phyloP scores from a whole-genome alignment of 2,888 invertebrate genomes.

The Perizoma flavofasciatum region DNA sequence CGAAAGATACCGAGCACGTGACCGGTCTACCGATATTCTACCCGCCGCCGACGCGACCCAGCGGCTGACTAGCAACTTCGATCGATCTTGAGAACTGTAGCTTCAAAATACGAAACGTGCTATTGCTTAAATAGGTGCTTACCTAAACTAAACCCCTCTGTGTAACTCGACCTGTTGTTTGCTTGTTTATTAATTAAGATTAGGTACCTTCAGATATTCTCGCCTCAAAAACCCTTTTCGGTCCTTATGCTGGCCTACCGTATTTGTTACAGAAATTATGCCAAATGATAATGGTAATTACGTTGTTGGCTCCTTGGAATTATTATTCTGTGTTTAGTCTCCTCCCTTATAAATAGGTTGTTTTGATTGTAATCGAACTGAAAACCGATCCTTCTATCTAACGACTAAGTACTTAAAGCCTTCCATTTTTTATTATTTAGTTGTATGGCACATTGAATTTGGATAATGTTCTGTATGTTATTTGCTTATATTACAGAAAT shows the following conservation, averaged over 20 bases:
- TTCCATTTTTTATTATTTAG: no score
- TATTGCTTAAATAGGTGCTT: conserved; percentile 75
- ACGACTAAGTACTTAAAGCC: conserved; percentile 23
- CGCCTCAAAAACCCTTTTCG: conserved; percentile 48
- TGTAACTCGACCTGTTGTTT: conserved; percentile 66
- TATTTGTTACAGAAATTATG: conserved; percentile 46
- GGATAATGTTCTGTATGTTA: no score
- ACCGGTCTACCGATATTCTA: conserved; percentile 36
- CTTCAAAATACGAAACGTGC: conserved; percentile 75
- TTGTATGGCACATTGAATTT: no score
- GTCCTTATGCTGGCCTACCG: conserved; percentile 43
- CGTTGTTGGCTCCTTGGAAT: conserved; percentile 42
- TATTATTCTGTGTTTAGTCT: conserved; percentile 48
- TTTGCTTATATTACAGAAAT: no score
- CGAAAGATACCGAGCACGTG: conserved; percentile 55
- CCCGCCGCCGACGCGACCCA: conserved; percentile 22
- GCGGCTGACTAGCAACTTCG: conserved; percentile 33
- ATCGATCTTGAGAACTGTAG: conserved; percentile 47
- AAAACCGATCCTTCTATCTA: conserved; percentile 31
- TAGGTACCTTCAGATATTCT: conserved; percentile 55
- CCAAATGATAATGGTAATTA: conserved; percentile 44
- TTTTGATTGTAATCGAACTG: conserved; percentile 35
- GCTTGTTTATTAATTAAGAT: conserved; percentile 71
- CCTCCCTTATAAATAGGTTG: conserved; percentile 34
- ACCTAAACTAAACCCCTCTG: conserved; percentile 60